These are phyloP conservation scores for Leptinotarsa juncta DNA, from an alignment of 2,888 invertebrate genomes.

Conservation along the genomic window DNA sequence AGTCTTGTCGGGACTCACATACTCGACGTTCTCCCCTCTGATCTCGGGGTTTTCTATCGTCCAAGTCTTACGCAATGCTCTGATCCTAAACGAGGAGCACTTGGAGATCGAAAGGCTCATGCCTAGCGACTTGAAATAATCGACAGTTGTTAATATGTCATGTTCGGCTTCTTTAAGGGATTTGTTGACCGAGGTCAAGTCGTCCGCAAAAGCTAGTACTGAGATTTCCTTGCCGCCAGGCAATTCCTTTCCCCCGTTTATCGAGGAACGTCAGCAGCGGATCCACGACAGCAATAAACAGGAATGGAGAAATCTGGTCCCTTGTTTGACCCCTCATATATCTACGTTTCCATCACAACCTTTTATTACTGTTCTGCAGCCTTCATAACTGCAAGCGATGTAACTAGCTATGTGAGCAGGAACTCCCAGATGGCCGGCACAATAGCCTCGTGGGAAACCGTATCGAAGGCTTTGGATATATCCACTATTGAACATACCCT, in stretches of 20 bases:
- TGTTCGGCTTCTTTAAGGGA: conserved; percentile 31
- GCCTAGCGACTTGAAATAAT: not conserved
- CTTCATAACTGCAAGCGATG: not conserved
- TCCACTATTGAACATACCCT: too few relatives aligned
- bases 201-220: conserved; percentile 61
- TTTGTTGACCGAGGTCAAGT: conserved; percentile 51
- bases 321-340: conserved; percentile 60
- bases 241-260: conserved; percentile 16
- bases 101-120: too few relatives aligned
- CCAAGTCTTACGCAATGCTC: too few relatives aligned
- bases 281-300: conserved; percentile 59
- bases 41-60: too few relatives aligned
- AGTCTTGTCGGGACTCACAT: conserved; percentile 44
- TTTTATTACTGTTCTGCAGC: not conserved
- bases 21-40: conserved; percentile 42
- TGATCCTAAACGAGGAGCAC: too few relatives aligned
- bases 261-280: conserved; percentile 47
- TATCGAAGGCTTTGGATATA: too few relatives aligned
- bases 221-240: conserved; percentile 42
- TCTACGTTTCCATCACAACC: conserved; percentile 30
- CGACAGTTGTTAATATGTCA: conserved; percentile 46
- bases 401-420: too few relatives aligned
- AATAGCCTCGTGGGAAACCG: too few relatives aligned
- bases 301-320: conserved; percentile 59
- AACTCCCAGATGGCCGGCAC: too few relatives aligned